Evolutionary conservation across 2,888 invertebrate genomes (phyloP), one percentile per base, ranked within the genome.

Genomic region (Ectemnius continuus): DNA sequence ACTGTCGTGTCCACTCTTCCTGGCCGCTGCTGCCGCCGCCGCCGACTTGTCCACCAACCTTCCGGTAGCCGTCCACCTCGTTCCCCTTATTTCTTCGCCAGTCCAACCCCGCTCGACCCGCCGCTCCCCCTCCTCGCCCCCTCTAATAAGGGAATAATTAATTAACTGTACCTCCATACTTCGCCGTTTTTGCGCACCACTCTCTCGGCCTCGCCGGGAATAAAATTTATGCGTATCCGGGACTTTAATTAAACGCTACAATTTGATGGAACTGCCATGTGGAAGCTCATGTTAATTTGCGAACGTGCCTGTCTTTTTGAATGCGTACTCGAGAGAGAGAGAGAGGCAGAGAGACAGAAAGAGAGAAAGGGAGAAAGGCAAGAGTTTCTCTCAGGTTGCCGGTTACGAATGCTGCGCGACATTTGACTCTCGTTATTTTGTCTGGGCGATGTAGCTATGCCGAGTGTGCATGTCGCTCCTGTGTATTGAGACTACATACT

Each of bases 151-250:
- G 82, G 79, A 82, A 82, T 82, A 82, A 82, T 82, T 82, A 82
- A 82, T 82, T 82, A 82, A 82, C 82, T 82, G 80, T 82, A 79
- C 80, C 80, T 82, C 76, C 75, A 76, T 79, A 73, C 77, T 82
- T 82, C 82, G 36, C 36, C 36, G 82, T 80, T 82, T 82, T 82
- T 82, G 82, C 80, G 75, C 79, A 74, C 8, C 8, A 36, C 36
- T 11, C 36, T 8, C 4, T 73, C 75, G 73, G 66, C 79, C 82
- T 74, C 76, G 75, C 72, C 52, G 61, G 79, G 78, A 79, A 80
- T 82, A 82, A 82, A 82, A 82, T 82, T 80, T 82, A 82, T 79
- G 82, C 78, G 80, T 80, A 82, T 82, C 82, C 76, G 80, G 76
- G 75, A 76, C 76, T 73, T 79, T 82, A 82, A 82, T 82, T 80